Evolutionary conservation across 2,888 invertebrate species (phyloP).

Genomic region (Tuta absoluta): DNA sequence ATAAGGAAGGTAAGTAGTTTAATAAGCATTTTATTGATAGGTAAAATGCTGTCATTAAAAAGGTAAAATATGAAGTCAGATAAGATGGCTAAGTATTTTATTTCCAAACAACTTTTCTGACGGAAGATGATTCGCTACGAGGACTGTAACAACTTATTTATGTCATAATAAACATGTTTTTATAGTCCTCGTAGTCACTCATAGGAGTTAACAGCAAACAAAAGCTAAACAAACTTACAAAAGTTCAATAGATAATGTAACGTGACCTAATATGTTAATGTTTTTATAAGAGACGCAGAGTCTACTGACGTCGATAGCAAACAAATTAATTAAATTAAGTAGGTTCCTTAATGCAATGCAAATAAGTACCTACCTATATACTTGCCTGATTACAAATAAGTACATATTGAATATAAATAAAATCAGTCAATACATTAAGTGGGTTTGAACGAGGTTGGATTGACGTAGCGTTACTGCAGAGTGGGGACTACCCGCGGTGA

Average conservation of each 20-base stretch:
- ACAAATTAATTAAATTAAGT: not conserved
- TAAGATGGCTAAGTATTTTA: not conserved
- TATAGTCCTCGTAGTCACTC: no score
- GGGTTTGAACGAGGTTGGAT: not conserved
- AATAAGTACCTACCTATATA: no score
- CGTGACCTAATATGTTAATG: no score
- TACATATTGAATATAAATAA: conserved; percentile 9
- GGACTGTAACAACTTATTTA: no score
- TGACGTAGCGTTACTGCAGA: not conserved
- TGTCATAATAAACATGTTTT: no score
- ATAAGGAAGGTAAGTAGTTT: no score
- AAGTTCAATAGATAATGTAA: no score
- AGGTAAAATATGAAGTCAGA: not conserved
- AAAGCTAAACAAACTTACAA: no score
- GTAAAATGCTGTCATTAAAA: no score
- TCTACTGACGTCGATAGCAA: conserved; percentile 3
- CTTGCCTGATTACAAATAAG: not conserved
- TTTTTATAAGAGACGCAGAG: no score
- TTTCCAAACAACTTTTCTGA: not conserved
- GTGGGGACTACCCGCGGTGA: conserved; percentile 35
- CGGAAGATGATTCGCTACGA: not conserved
- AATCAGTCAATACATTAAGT: not conserved
- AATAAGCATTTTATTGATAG: no score
- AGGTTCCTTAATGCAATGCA: not conserved
- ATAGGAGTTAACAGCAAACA: no score